phyloP scores from a whole-genome alignment of 1,140 invertebrate species.

The Pristionchus pacificus region DNA sequence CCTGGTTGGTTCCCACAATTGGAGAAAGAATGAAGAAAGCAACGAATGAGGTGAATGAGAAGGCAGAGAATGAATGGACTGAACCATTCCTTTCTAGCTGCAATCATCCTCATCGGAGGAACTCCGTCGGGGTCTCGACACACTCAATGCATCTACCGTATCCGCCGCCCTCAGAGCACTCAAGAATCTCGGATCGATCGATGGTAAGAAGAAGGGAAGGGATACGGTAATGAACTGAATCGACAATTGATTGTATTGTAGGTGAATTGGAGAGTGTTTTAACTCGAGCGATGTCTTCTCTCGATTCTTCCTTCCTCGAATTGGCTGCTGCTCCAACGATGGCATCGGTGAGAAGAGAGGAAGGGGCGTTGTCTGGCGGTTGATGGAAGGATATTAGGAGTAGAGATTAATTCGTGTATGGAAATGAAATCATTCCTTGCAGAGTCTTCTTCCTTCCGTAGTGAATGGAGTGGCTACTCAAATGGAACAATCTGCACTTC shows the following conservation, averaged over 20 bases:
- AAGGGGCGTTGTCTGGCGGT: too few relatives aligned
- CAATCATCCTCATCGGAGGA: constrained; percentile 34
- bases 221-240: too few relatives aligned
- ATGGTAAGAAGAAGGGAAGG: too few relatives aligned
- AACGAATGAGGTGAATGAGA: constrained; percentile 22
- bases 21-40: constrained; percentile 27
- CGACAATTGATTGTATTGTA: too few relatives aligned
- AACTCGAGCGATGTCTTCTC: constrained; percentile 36
- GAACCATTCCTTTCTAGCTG: constrained; percentile 46
- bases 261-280: constrained; percentile 35
- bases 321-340: constrained; percentile 23
- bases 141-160: constrained; percentile 32
- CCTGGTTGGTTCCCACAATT: constrained; percentile 26
- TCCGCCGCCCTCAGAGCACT: constrained; percentile 21
- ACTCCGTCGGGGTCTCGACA: constrained; percentile 25
- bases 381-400: too few relatives aligned
- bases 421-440: not conserved
- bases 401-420: too few relatives aligned
- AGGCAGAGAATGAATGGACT: too few relatives aligned
- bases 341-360: not conserved
- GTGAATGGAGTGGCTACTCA: constrained; percentile 23
- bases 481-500: constrained; percentile 26
- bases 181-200: constrained; percentile 17
- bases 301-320: constrained; percentile 46
- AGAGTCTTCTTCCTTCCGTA: not conserved